Conservation (phyloP, 2,888 invertebrate genomes). For the Cerastis rubricosa region DNA sequence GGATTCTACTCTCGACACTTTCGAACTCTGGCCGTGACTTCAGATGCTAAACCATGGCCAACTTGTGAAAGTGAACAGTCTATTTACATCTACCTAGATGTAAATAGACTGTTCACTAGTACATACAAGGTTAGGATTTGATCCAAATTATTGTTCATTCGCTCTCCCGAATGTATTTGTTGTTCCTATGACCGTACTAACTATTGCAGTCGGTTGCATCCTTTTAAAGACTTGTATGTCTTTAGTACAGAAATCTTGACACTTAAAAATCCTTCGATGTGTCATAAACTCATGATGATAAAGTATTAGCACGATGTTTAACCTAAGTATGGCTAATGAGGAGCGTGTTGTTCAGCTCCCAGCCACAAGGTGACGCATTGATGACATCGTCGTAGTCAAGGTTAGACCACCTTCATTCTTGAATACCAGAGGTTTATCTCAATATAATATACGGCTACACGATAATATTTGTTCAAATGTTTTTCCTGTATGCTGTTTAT, state of each 20-base stretch:
- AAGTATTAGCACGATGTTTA: conserved; percentile 43
- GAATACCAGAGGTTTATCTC: conserved; percentile 32
- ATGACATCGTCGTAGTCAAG: conserved; percentile 49
- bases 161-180: not conserved
- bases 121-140: not conserved
- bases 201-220: not conserved
- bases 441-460: conserved; percentile 18
- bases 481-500: conserved; percentile 45
- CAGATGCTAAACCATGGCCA: conserved; percentile 21
- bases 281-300: conserved; percentile 9
- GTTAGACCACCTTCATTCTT: conserved; percentile 40
- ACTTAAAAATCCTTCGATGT: conserved; percentile 25
- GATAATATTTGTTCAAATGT: conserved; percentile 35
- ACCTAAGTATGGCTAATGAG: conserved; percentile 44
- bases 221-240: not conserved
- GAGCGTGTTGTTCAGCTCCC: conserved; percentile 29
- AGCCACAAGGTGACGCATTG: conserved; percentile 47
- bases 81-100: not conserved
- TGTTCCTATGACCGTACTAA: not conserved
- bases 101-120: too few species aligned
- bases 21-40: conserved; percentile 13
- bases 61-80: conserved; percentile 19
- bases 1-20: not conserved
- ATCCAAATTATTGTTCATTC: not conserved
- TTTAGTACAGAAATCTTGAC: not conserved